Percentiles rank a stretch among this genome's conserved stretches.
phyloP scores from a whole-genome alignment of 1,140 invertebrate genomes.

The Yoshiicerus persimilis region DNA sequence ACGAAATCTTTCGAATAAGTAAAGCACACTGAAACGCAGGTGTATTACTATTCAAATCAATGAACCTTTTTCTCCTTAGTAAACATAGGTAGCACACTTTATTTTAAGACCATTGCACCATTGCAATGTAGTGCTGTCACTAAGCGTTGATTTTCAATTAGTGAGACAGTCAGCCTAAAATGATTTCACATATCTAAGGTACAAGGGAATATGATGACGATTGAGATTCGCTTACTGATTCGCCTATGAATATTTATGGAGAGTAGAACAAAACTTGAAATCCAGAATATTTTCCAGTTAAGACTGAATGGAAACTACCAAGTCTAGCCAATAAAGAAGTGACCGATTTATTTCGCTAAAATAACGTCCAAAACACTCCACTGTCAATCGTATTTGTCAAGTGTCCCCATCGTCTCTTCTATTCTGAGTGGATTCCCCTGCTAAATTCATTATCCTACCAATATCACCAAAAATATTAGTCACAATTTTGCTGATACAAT shows the following conservation, averaged over 20 bases:
- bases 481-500: conserved; percentile 8
- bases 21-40: no score
- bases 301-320: not conserved
- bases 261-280: not conserved
- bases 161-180: no score
- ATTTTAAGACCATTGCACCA: no score
- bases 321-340: not conserved
- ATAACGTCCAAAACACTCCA: not conserved
- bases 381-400: not conserved
- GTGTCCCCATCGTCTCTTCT: not conserved
- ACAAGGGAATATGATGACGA: no score
- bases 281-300: not conserved
- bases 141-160: no score
- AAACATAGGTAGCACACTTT: no score
- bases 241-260: not conserved
- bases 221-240: no score
- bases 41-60: no score
- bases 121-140: no score
- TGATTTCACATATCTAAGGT: no score
- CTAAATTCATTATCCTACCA: not conserved
- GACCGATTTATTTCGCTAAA: not conserved
- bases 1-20: no score
- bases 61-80: no score
- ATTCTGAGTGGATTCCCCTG: not conserved
- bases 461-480: conserved; percentile 17